These are phyloP conservation scores for Tursiops truncatus DNA, from an alignment of 2,113 vertebrate species.

Conservation along the genomic window DNA sequence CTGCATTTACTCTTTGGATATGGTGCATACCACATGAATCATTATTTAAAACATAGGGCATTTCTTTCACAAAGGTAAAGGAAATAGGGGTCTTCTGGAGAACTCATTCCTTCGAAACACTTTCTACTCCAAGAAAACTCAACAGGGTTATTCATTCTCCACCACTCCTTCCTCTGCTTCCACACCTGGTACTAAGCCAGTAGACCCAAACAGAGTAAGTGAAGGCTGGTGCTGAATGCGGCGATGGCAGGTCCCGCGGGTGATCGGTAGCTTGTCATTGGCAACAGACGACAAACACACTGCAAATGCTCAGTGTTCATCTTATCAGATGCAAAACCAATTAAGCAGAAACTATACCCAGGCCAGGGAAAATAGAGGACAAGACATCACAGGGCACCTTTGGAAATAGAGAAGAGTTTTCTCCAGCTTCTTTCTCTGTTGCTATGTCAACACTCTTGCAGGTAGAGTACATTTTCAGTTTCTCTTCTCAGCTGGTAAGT, in stretches of 20 bases:
- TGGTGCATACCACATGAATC: conserved; percentile 57
- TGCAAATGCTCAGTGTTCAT: conserved; percentile 70
- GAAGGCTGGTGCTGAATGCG: conserved; percentile 14
- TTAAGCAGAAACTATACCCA: conserved; percentile 64
- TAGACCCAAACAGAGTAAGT: conserved; percentile 50
- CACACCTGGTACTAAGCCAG: conserved; percentile 53
- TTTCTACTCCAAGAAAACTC: conserved; percentile 58
- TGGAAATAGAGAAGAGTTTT: conserved; percentile 59
- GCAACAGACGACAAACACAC: conserved; percentile 42
- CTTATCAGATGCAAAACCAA: conserved; percentile 77
- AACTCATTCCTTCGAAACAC: conserved; percentile 70
- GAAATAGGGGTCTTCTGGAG: conserved; percentile 48
- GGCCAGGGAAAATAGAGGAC: conserved; percentile 47
- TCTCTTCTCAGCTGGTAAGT: conserved; percentile 67
- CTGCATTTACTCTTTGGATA: conserved; percentile 59
- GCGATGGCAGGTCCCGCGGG: conserved; percentile 56
- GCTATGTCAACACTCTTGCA: conserved; percentile 71
- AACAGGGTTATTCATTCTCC: conserved; percentile 67
- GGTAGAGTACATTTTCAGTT: conserved; percentile 50
- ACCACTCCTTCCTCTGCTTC: conserved; percentile 11
- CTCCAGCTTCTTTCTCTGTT: conserved; percentile 68
- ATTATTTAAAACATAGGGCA: conserved; percentile 70
- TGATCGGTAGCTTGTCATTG: conserved; percentile 63
- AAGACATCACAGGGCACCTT: conserved; percentile 48
- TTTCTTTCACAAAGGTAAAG: conserved; percentile 74